These are phyloP conservation scores for Ennomos erosarius DNA, from an alignment of 2,888 invertebrate genomes.

Conservation along the genomic window DNA sequence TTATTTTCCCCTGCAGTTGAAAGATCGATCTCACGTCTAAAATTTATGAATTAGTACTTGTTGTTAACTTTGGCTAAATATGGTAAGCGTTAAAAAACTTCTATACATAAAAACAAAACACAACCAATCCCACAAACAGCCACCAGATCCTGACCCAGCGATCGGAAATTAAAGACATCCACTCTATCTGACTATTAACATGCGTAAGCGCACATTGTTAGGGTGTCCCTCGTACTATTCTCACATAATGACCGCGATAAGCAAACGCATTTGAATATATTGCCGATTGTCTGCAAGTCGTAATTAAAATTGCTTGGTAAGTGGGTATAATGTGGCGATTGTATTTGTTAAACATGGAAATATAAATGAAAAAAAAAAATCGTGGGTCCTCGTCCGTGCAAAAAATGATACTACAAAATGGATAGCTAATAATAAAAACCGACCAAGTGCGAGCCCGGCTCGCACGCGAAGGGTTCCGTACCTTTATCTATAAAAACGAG, in stretches of 20 bases:
- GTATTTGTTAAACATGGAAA: neutral
- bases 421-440: too few relatives aligned
- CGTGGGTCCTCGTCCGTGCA: too few relatives aligned
- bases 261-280: slow-evolving; percentile 27
- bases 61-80: too few relatives aligned
- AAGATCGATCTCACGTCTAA: too few relatives aligned
- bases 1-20: too few relatives aligned
- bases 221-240: slow-evolving; percentile 14
- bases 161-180: slow-evolving; percentile 5
- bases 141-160: neutral
- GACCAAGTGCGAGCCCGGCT: too few relatives aligned
- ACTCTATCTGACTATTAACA: slow-evolving; percentile 9
- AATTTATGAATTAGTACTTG: too few relatives aligned
- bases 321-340: slow-evolving; percentile 13
- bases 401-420: too few relatives aligned
- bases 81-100: too few relatives aligned
- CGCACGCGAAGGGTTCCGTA: too few relatives aligned
- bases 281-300: slow-evolving; percentile 23
- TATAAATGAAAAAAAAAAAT: too few relatives aligned
- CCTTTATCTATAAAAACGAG: too few relatives aligned
- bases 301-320: slow-evolving; percentile 26
- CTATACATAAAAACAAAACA: neutral
- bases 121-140: neutral
- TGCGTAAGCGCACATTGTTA: slow-evolving; percentile 19
- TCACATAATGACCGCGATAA: slow-evolving; percentile 27